phyloP scores from a whole-genome alignment of 2,888 invertebrate genomes.

The Scaptomyza polygonia region DNA sequence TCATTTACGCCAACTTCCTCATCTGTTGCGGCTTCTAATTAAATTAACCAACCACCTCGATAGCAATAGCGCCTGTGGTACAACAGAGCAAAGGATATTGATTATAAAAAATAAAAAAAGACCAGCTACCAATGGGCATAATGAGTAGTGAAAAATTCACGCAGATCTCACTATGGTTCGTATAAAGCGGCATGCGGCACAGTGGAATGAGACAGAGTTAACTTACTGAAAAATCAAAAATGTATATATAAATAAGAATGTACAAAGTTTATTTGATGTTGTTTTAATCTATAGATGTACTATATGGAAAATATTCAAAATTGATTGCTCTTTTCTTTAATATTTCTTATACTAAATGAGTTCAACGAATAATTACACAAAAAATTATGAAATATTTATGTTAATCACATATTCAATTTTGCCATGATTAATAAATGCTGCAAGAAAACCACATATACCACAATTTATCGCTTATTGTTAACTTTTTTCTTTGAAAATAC shows the following conservation, averaged over 20 bases:
- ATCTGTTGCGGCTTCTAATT: conserved; percentile 69
- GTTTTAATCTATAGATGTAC: too few relatives aligned
- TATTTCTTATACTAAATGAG: too few relatives aligned
- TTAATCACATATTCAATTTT: not conserved
- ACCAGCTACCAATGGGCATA: conserved; percentile 32
- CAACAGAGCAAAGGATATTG: conserved; percentile 22
- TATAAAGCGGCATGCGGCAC: conserved; percentile 4
- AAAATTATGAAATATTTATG: too few relatives aligned
- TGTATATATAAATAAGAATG: too few relatives aligned
- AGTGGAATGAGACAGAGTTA: not conserved
- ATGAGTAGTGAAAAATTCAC: conserved; percentile 56
- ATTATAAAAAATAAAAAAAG: conserved; percentile 14
- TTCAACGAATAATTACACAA: too few relatives aligned
- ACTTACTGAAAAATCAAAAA: too few relatives aligned
- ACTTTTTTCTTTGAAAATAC: too few relatives aligned
- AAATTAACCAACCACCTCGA: conserved; percentile 59
- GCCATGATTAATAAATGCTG: not conserved
- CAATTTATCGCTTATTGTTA: not conserved
- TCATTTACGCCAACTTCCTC: conserved; percentile 70
- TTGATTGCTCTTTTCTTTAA: too few relatives aligned
- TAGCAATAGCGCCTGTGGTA: conserved; percentile 9
- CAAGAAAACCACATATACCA: not conserved
- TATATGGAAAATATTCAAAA: too few relatives aligned
- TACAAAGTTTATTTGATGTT: too few relatives aligned
- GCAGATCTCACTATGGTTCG: conserved; percentile 28